Conservation (phyloP, 92 coral and sea anemone genomes). For the Parazoanthus atlanticus region DNA sequence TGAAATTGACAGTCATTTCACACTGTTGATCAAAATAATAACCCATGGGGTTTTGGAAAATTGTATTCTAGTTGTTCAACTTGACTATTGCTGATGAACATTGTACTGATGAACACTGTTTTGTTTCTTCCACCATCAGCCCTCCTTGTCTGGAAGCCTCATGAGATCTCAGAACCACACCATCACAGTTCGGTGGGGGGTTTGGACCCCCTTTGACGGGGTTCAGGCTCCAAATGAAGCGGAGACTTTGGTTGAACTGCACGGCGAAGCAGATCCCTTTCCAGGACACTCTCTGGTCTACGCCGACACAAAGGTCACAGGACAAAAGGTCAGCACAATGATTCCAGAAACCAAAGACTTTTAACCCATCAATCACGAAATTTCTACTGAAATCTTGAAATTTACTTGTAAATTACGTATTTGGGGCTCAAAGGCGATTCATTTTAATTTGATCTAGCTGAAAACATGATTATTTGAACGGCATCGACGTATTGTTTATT, state of each 20-base stretch:
- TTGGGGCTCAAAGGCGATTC: background rate
- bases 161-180: slow-evolving; percentile 90
- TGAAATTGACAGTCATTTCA: too few species aligned
- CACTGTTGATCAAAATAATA: too few species aligned
- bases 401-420: background rate
- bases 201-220: slow-evolving; percentile 93
- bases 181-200: slow-evolving; percentile 80
- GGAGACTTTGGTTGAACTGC: slow-evolving; percentile 63
- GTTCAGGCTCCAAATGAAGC: slow-evolving; percentile 56
- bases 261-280: slow-evolving; percentile 69
- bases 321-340: slow-evolving; percentile 34
- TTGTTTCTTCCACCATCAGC: slow-evolving; percentile 40
- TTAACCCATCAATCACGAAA: too few species aligned
- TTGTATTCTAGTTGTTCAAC: too few species aligned
- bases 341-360: background rate
- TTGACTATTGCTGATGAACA: too few species aligned
- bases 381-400: too few species aligned
- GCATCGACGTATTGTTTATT: too few species aligned
- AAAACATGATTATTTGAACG: too few species aligned
- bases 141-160: slow-evolving; percentile 88
- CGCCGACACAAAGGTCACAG: slow-evolving; percentile 14
- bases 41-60: too few species aligned
- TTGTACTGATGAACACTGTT: background rate
- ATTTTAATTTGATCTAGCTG: too few species aligned
- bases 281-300: slow-evolving; percentile 88